A percentile compares a stretch with the other conserved stretches of the same genome.
Conservation (phyloP, 2,797 vertebrate genomes). For the Rhynchotus rufescens region DNA sequence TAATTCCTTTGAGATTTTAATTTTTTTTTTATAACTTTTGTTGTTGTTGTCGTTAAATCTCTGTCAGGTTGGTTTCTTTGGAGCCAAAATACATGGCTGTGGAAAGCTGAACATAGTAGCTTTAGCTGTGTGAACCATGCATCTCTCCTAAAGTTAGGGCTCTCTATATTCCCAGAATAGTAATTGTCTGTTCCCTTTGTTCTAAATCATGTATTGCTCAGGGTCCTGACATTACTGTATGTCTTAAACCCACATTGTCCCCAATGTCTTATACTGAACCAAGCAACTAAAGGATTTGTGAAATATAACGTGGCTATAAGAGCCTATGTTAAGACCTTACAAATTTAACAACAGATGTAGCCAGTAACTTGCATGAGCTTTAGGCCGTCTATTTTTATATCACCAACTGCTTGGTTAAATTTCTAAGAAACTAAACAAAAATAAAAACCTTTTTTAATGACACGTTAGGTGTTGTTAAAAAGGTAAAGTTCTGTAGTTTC, state of each 20-base stretch:
- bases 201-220: not conserved
- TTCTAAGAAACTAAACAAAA: slow-evolving; percentile 6
- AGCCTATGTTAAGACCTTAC: not conserved
- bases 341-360: not conserved
- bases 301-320: not conserved
- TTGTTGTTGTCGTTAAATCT: not conserved
- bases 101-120: not conserved
- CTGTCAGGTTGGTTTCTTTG: not conserved
- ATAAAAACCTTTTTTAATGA: not conserved
- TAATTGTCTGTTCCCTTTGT: not conserved
- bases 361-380: not conserved
- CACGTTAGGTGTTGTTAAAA: not conserved
- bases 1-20: not conserved
- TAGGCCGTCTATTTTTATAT: not conserved
- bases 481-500: not conserved
- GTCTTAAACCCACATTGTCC: not conserved
- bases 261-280: not conserved
- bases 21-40: not conserved
- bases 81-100: not conserved
- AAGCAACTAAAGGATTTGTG: not conserved
- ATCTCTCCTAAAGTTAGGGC: not conserved
- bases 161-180: not conserved
- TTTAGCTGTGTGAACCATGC: not conserved
- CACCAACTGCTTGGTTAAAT: not conserved
- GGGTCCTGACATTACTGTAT: not conserved